phyloP scores from a whole-genome alignment of 2,797 vertebrate genomes.

The Falco cherrug region DNA sequence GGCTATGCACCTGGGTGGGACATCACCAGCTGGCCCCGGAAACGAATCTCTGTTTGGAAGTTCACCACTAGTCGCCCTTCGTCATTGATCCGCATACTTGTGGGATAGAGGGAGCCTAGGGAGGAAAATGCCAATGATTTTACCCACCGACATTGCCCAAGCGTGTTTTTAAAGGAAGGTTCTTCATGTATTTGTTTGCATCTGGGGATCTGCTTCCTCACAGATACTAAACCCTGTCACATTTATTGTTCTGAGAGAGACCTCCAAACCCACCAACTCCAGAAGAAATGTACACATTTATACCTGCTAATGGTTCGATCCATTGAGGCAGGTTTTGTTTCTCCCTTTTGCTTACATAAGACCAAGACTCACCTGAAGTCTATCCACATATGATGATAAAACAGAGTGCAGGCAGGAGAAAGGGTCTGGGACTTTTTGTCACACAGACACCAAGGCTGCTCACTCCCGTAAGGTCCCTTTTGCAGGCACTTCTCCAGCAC shows the following conservation, averaged over 20 bases:
- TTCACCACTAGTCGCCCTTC: conserved; percentile 84
- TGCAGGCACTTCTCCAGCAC: neutral
- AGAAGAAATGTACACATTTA: neutral
- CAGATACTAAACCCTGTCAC: neutral
- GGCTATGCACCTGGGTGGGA: conserved; percentile 81
- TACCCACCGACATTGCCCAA: neutral
- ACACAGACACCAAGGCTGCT: neutral
- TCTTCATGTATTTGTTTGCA: neutral
- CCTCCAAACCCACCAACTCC: neutral
- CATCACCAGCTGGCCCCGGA: conserved; percentile 85
- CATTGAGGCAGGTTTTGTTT: neutral
- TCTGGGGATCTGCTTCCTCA: neutral
- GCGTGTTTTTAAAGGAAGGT: neutral
- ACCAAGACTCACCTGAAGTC: neutral
- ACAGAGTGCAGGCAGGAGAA: neutral
- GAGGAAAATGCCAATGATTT: neutral
- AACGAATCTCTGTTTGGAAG: conserved; percentile 83
- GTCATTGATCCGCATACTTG: conserved; percentile 84
- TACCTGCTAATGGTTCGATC: neutral
- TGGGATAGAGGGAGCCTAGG: conserved; percentile 84
- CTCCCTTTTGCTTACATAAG: neutral
- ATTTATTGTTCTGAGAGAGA: neutral
- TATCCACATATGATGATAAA: neutral
- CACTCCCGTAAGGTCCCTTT: neutral
- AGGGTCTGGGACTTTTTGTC: neutral